Evolutionary conservation across 2,888 invertebrate species (phyloP).

Genomic region (Ormyrus labotus): DNA sequence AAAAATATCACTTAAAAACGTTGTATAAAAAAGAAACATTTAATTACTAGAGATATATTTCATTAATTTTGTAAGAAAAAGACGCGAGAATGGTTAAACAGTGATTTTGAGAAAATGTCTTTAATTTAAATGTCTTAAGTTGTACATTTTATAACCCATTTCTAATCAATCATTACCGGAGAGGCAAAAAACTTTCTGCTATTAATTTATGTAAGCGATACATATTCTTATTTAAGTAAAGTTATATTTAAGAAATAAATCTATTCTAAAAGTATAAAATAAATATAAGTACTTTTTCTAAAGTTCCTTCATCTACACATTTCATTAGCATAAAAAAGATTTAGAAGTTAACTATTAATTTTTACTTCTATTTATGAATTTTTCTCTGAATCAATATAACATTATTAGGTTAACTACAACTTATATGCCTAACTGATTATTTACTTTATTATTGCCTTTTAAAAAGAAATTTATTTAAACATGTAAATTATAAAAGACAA

Average conservation of each 20-base stretch:
- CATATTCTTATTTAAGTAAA: constrained; percentile 27
- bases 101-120: constrained; percentile 19
- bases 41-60: constrained; percentile 47
- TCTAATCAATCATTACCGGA: not conserved
- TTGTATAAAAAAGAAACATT: constrained; percentile 38
- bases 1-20: not conserved
- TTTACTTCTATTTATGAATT: too few species aligned
- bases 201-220: constrained; percentile 24
- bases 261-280: constrained; percentile 10
- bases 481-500: too few species aligned
- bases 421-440: too few species aligned
- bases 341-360: too few species aligned
- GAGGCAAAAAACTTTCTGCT: constrained; percentile 2
- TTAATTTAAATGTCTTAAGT: constrained; percentile 37
- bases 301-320: not conserved
- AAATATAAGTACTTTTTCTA: not conserved
- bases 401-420: too few species aligned
- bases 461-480: too few species aligned
- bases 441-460: too few species aligned
- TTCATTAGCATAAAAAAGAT: too few species aligned
- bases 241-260: constrained; percentile 27
- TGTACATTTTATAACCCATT: constrained; percentile 22
- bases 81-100: constrained; percentile 42
- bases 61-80: constrained; percentile 38
- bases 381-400: too few species aligned